Evolutionary conservation across 2,888 invertebrate genomes (phyloP).

Genomic region (Sphaerophoria rueppellii): DNA sequence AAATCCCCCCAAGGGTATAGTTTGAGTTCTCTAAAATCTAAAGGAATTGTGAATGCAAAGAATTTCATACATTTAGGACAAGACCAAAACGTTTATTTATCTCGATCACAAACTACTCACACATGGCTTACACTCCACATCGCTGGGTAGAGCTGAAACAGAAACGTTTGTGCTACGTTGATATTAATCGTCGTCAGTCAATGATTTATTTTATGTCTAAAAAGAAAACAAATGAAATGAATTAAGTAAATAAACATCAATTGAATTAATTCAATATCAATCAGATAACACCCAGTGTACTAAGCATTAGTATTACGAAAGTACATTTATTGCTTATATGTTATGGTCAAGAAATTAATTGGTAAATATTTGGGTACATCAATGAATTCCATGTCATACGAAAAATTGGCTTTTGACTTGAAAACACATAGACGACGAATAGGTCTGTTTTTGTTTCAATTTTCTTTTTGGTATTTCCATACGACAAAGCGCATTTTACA

Average conservation of each 20-base stretch:
- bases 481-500: background rate
- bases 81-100: slow-evolving; percentile 64
- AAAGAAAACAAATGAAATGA: background rate
- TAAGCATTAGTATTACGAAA: background rate
- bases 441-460: background rate
- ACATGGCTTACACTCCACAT: background rate
- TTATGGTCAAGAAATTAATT: slow-evolving; percentile 36
- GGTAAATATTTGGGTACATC: slow-evolving; percentile 19
- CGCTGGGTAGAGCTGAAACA: background rate
- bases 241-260: no score
- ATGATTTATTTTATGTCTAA: background rate
- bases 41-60: slow-evolving; percentile 54
- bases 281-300: background rate
- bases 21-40: slow-evolving; percentile 25
- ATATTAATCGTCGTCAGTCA: no score
- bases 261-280: background rate
- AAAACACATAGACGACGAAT: slow-evolving; percentile 1
- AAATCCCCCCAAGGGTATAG: slow-evolving; percentile 4
- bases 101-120: slow-evolving; percentile 48
- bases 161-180: no score
- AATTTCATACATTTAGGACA: slow-evolving; percentile 64
- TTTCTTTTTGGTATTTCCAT: background rate
- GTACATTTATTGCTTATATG: background rate
- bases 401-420: background rate
- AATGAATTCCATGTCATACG: background rate